phyloP scores from a whole-genome alignment of 2,888 invertebrate genomes.

The Metallyticus violacea region DNA sequence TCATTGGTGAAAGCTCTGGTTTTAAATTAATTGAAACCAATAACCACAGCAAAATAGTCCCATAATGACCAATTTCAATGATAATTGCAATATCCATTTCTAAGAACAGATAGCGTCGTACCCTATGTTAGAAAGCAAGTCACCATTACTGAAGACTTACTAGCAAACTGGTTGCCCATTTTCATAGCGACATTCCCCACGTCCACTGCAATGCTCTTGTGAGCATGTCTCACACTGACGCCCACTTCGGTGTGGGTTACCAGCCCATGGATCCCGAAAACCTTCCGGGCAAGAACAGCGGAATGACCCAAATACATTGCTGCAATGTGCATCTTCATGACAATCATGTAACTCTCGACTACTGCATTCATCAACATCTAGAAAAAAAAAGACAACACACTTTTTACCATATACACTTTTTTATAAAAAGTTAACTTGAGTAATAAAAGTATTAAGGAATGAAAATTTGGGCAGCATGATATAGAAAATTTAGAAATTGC shows the following conservation, averaged over 20 bases:
- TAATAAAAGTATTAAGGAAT: too few species aligned
- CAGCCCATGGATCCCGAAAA: conserved; percentile 70
- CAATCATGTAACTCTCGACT: conserved; percentile 82
- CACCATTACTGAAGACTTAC: conserved; percentile 59
- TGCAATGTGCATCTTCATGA: conserved; percentile 71
- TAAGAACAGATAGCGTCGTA: too few species aligned
- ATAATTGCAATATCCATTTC: too few species aligned
- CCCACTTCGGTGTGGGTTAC: conserved; percentile 65
- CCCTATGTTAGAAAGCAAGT: too few species aligned
- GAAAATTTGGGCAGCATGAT: too few species aligned
- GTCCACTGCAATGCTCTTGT: conserved; percentile 75
- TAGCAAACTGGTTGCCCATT: conserved; percentile 68
- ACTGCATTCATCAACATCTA: conserved; percentile 84
- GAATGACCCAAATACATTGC: conserved; percentile 82
- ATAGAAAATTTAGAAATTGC: too few species aligned
- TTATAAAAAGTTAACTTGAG: too few species aligned
- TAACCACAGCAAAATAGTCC: too few species aligned
- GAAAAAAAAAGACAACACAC: conserved; percentile 30
- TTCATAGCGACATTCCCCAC: conserved; percentile 78
- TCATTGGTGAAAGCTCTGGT: too few species aligned
- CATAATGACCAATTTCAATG: too few species aligned
- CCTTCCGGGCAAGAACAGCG: conserved; percentile 72
- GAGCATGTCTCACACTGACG: conserved; percentile 73
- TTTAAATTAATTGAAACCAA: too few species aligned
- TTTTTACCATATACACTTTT: background rate